phyloP scores from a whole-genome alignment of 2,888 invertebrate species.

The Aphodius granarius region DNA sequence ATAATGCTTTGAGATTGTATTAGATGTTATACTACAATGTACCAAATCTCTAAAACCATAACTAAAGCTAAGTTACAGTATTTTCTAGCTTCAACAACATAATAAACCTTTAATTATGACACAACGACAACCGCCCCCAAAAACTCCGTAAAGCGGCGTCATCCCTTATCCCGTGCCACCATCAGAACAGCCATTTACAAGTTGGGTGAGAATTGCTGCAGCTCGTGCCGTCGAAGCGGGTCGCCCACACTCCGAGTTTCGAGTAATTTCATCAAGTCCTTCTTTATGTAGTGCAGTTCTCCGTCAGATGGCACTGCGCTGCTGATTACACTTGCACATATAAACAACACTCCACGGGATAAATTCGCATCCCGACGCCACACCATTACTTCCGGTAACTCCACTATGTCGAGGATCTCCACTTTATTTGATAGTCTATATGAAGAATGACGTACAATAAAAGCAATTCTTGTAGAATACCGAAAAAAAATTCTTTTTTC shows the following conservation, averaged over 20 bases:
- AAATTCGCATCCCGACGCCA: neutral
- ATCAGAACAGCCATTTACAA: neutral
- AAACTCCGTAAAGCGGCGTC: neutral
- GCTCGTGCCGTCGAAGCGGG: neutral
- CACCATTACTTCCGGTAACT: neutral
- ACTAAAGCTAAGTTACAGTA: no score
- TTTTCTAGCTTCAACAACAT: neutral
- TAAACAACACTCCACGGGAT: neutral
- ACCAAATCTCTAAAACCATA: no score
- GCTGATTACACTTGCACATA: neutral
- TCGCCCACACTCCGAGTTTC: neutral
- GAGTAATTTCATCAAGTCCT: neutral
- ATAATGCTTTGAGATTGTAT: no score
- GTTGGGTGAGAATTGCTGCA: neutral
- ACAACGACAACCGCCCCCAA: neutral
- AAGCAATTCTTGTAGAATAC: no score
- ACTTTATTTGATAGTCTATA: neutral
- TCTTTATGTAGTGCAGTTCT: neutral
- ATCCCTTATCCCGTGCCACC: neutral
- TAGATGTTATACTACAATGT: no score
- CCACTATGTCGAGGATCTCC: neutral
- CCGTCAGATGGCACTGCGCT: neutral
- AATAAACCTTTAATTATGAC: neutral
- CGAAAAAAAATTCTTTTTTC: no score
- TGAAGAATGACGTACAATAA: neutral